Evolutionary conservation across 2,797 vertebrate genomes (phyloP), one percentile per base, ranked within the genome.

Genomic region (Rhynchonycteris naso): DNA sequence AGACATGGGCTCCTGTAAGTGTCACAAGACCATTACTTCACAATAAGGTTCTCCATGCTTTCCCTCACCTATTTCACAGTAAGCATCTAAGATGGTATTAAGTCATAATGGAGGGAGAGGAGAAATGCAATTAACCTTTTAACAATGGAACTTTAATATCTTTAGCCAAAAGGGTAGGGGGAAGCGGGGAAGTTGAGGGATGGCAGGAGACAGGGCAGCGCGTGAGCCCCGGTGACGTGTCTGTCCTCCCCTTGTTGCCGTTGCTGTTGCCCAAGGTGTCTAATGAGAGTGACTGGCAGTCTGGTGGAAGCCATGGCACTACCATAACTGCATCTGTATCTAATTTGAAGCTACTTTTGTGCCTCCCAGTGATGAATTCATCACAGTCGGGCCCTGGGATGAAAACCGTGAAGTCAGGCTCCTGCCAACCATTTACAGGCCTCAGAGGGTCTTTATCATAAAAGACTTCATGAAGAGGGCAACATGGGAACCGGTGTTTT

Each of bases 381-480:
- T 21, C 56, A 30, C 5, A 8, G 80, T 16, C 5, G 38, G 7
- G 69, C 24, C 33, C 11, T 10, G 68, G 24, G 21, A 61, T 28
- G 30, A 24, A 24, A 12, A 7, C 43, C 72, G n/a, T 4, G 2
- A 2, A 24, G 28, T 8, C 54, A 7, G 47, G 28, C n/a, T 35
- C 56, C 38, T 35, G 84, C 79, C 92, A 90, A 5, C 95, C 28
- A 33, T 18, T 47, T 2, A 24, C 18, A 5, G 35, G 69, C 33
- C 76, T 91, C 90, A 50, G 56, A 33, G 75, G 26, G 56, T 21
- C 96, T 97, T 89, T 96, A 91, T 95, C 72, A 88, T 24, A 24
- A 26, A 71, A 43, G 78, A 35, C 28, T 65, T 24, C 0, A 5
- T 14, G 0, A 28, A 61, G 38, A 58, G 63, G 68, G 24, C 2